Evolutionary conservation across 2,888 invertebrate genomes (phyloP).

Genomic region (Eupithecia centaureata): DNA sequence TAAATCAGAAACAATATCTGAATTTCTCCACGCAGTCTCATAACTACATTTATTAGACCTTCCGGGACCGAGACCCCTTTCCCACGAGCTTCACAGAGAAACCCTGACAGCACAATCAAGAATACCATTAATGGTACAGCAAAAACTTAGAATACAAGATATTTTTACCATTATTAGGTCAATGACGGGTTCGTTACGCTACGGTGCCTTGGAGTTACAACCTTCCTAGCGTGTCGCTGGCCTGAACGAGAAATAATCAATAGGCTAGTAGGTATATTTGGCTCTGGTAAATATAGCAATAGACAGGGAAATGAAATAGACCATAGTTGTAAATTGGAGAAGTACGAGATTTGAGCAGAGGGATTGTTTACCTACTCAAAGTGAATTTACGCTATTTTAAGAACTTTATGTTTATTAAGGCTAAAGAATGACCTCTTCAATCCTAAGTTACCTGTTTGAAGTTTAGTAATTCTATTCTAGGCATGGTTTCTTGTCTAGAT

Average conservation of each 20-base stretch:
- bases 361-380: background rate
- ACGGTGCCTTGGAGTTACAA: conserved; percentile 13
- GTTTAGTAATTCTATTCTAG: background rate
- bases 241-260: conserved; percentile 10
- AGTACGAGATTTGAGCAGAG: background rate
- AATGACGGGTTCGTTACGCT: conserved; percentile 32
- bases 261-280: background rate
- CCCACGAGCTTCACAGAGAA: conserved; percentile 51
- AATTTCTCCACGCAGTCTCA: conserved; percentile 52
- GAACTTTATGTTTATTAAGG: background rate
- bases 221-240: conserved; percentile 21
- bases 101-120: conserved; percentile 61
- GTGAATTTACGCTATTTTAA: background rate
- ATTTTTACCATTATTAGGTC: conserved; percentile 40
- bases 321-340: background rate
- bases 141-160: conserved; percentile 51
- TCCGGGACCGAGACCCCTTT: conserved; percentile 65
- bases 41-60: conserved; percentile 53
- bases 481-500: conserved; percentile 18
- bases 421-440: background rate
- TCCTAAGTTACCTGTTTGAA: background rate
- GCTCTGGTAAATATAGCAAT: background rate
- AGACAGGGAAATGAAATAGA: background rate
- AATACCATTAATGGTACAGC: conserved; percentile 46
- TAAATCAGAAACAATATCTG: conserved; percentile 36